phyloP scores from a whole-genome alignment of 2,888 invertebrate genomes.

The Asteroscopus sphinx region DNA sequence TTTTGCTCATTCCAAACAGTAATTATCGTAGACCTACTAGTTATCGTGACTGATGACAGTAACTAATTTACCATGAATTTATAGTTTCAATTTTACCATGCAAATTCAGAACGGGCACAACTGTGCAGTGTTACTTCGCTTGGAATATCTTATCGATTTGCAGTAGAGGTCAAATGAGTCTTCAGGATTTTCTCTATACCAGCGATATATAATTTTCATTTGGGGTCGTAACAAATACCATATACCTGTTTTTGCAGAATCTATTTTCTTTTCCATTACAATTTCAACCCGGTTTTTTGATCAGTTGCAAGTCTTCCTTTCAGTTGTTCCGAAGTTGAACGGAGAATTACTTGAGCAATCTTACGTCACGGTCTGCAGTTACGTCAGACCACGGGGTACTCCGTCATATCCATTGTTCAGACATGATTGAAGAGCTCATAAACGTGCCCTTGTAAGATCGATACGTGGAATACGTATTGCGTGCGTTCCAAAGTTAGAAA shows the following conservation, averaged over 20 bases:
- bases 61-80: slow-evolving; percentile 16
- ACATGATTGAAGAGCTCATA: slow-evolving; percentile 7
- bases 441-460: slow-evolving; percentile 8
- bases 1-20: slow-evolving; percentile 15
- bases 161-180: neutral
- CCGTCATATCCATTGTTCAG: slow-evolving; percentile 10
- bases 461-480: slow-evolving; percentile 10
- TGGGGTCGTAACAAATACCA: too few species aligned
- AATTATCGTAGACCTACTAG: slow-evolving; percentile 19
- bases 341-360: slow-evolving; percentile 1
- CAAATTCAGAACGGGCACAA: neutral
- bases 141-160: neutral
- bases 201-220: too few species aligned
- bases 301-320: too few species aligned
- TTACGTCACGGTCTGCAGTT: slow-evolving; percentile 18
- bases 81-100: neutral
- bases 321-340: neutral
- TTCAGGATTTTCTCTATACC: too few species aligned
- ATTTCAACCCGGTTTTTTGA: too few species aligned
- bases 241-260: too few species aligned
- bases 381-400: slow-evolving; percentile 8
- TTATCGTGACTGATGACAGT: slow-evolving; percentile 17
- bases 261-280: too few species aligned
- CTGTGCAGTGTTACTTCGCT: slow-evolving; percentile 1
- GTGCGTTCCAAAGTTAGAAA: too few species aligned